Evolutionary conservation across 1,140 invertebrate genomes (phyloP).

Genomic region (Holcopasites calliopsidis): DNA sequence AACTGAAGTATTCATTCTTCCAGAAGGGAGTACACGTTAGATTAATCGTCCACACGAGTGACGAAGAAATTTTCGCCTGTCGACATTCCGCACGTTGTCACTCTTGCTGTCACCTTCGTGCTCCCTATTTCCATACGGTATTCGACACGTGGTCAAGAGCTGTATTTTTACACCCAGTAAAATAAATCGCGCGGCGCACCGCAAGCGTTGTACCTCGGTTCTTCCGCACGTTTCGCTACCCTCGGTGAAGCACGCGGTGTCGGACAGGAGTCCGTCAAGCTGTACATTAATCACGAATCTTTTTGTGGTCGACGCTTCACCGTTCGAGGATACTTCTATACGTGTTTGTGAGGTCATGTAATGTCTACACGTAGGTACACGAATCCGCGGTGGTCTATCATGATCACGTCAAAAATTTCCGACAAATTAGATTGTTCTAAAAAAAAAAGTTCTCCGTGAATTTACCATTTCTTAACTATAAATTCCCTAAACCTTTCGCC

Average conservation of each 20-base stretch:
- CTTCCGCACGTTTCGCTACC: conserved; percentile 43
- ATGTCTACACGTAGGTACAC: conserved; percentile 15
- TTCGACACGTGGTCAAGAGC: conserved; percentile 56
- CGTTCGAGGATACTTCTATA: conserved; percentile 3
- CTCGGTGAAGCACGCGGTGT: conserved; percentile 20
- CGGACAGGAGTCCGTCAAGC: conserved; percentile 52
- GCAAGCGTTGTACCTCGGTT: conserved; percentile 17
- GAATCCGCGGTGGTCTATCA: too few relatives aligned
- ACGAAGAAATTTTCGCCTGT: conserved; percentile 21
- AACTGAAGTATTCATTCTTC: too few relatives aligned
- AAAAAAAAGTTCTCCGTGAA: too few relatives aligned
- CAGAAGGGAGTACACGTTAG: too few relatives aligned
- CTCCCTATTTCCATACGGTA: conserved; percentile 23
- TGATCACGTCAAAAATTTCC: too few relatives aligned
- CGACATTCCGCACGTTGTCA: conserved; percentile 28
- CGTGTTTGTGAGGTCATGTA: neutral
- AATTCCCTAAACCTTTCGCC: too few relatives aligned
- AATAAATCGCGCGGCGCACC: conserved; percentile 55
- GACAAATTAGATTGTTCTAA: too few relatives aligned
- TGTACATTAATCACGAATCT: conserved; percentile 54
- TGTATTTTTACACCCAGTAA: conserved; percentile 48
- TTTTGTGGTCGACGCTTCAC: conserved; percentile 37
- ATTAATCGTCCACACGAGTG: conserved; percentile 19
- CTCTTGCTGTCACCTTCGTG: conserved; percentile 42
- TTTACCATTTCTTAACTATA: too few relatives aligned